Evolutionary conservation across 1,140 invertebrate species (phyloP).

Genomic region (Heterodera carotae): DNA sequence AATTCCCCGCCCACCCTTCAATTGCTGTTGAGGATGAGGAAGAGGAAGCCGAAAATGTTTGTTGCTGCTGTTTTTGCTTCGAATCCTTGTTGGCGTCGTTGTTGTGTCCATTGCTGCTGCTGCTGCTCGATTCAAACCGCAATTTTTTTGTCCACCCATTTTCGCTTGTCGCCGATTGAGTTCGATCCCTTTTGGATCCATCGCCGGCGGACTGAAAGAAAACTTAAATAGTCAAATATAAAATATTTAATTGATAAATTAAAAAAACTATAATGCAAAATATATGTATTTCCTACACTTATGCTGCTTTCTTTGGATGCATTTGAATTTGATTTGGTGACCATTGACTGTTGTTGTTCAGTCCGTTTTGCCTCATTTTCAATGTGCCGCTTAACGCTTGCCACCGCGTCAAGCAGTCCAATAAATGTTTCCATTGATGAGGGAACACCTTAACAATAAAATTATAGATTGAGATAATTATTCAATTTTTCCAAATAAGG

Average conservation of each 20-base stretch:
- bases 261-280: conserved; percentile 4
- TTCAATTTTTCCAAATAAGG: background rate
- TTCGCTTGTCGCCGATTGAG: background rate
- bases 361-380: conserved; percentile 48
- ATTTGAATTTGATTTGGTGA: conserved; percentile 29
- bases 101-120: too few species aligned
- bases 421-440: conserved; percentile 40
- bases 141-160: conserved; percentile 1
- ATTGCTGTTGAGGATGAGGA: background rate
- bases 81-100: background rate
- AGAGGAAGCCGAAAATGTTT: background rate
- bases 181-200: conserved; percentile 6
- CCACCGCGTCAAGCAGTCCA: conserved; percentile 55
- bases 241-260: too few species aligned
- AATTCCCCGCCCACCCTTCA: background rate
- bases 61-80: background rate
- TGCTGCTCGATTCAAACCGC: background rate
- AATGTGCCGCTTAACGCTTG: conserved; percentile 56
- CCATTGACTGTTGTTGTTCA: background rate
- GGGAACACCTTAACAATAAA: conserved; percentile 29
- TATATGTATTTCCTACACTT: background rate
- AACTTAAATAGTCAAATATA: too few species aligned
- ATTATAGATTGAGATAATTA: background rate
- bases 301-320: conserved; percentile 4
- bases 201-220: conserved; percentile 10